Evolutionary conservation across 2,113 vertebrate species (phyloP).

Genomic region (Apodemus speciosus): DNA sequence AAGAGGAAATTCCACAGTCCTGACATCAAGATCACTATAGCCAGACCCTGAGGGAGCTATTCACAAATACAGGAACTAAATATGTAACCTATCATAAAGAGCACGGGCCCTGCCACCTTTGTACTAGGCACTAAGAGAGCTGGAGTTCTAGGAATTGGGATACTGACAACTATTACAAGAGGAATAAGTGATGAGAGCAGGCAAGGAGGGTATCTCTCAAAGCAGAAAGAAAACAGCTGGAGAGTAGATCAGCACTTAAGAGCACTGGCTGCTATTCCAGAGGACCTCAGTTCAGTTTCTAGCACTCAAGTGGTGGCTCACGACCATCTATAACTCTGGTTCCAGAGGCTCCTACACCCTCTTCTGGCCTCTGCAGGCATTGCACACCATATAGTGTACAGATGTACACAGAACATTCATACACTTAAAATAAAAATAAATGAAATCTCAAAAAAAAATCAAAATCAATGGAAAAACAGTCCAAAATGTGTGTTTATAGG

Average conservation of each 20-base stretch:
- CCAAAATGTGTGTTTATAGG: background rate
- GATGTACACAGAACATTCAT: background rate
- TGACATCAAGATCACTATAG: too few species aligned
- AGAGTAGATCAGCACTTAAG: background rate
- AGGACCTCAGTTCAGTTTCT: background rate
- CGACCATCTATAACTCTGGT: background rate
- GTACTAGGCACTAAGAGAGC: background rate
- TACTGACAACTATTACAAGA: background rate
- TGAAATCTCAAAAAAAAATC: background rate
- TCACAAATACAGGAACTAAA: background rate
- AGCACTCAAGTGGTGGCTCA: background rate
- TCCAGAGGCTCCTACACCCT: background rate
- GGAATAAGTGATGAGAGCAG: background rate
- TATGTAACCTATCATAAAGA: background rate
- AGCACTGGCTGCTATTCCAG: background rate
- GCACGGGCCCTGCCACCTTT: background rate
- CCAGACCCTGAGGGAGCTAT: too few species aligned
- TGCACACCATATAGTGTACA: background rate
- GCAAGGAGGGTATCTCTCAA: background rate
- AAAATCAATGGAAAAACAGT: slow-evolving; percentile 38
- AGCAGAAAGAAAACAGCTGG: background rate
- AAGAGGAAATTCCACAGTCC: background rate
- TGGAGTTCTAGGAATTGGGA: background rate
- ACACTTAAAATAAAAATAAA: background rate
- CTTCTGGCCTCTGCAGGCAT: background rate